A percentile compares a stretch with the other conserved stretches of the same genome.
These are phyloP conservation scores for Euzophera pinguis DNA, from an alignment of 2,888 invertebrate species.

Conservation along the genomic window DNA sequence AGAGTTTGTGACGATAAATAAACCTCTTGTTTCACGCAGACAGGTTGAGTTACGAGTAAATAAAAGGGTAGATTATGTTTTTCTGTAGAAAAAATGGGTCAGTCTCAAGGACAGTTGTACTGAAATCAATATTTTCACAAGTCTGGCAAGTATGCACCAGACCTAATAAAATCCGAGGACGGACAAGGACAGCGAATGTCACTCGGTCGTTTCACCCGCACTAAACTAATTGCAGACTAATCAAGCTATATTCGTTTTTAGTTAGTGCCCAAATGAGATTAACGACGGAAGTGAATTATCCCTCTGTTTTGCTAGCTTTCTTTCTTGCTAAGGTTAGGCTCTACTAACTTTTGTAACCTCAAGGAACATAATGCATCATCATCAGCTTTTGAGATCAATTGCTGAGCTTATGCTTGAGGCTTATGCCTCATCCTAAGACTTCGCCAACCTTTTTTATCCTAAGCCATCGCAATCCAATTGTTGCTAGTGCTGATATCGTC, in stretches of 20 bases:
- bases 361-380: no score
- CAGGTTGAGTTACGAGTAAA: no score
- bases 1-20: no score
- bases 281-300: not conserved
- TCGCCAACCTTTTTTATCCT: no score
- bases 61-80: no score
- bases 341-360: no score
- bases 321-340: not conserved
- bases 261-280: slow-evolving; percentile 5
- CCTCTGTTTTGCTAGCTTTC: not conserved
- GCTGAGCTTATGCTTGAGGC: no score
- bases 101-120: not conserved
- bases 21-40: no score
- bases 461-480: no score
- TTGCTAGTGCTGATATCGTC: no score
- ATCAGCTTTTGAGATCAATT: no score
- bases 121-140: not conserved
- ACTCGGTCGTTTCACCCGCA: slow-evolving; percentile 61
- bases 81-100: not conserved
- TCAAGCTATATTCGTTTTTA: slow-evolving; percentile 8
- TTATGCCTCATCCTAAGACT: no score
- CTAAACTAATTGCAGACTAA: slow-evolving; percentile 50
- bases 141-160: not conserved
- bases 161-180: slow-evolving; percentile 11
- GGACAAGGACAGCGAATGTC: slow-evolving; percentile 63